Base-by-base conservation (phyloP, 1,140 invertebrate species). In the Drosophila sturtevanti region DNA sequence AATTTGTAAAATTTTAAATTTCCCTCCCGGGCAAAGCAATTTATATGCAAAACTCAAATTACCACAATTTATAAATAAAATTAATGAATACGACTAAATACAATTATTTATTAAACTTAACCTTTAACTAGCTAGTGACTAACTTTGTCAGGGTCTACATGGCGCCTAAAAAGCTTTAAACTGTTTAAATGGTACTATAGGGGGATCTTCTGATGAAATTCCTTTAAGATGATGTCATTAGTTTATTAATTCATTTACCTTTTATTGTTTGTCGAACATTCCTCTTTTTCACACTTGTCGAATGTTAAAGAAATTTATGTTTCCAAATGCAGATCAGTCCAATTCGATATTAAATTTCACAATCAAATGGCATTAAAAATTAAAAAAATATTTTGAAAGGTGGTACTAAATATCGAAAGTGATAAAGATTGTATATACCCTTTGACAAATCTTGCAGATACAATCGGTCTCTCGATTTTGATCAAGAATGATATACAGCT, bases 231-330 rank as follows among this genome's bases (percentile, higher is more conserved):
- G 81, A 86, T 41, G 16, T 67, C 67, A 79, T 41, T 52, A 51
- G 7, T 16, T 6, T 34, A 35, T 34, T n/a, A 7, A 48, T 18
- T 11, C 2, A 21, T 14, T 48, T 48, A 21, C 18, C 21, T 48
- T 21, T 48, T 18, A 31, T 48, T 14, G 16, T 41, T 48, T 48
- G 16, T 11, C 18, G 16, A 21, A 11, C 52, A 77, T 77, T 72
- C 81, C 68, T 71, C 70, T 78, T 68, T 75, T 76, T 79, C 61
- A 66, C 80, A 81, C 79, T 81, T 74, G 63, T 72, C 68, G 16
- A 48, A 54, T 21, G 34, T 64, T 68, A 61, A 21, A 48, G 35
- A 55, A 79, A 75, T 86, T 79, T 68, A 87, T 86, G 63, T 67
- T 48, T 48, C 18, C 41, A 54, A 48, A 86, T 78, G 67, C 35